Base-by-base conservation (phyloP, 2,888 invertebrate genomes). In the Drosophila paramelanica region DNA sequence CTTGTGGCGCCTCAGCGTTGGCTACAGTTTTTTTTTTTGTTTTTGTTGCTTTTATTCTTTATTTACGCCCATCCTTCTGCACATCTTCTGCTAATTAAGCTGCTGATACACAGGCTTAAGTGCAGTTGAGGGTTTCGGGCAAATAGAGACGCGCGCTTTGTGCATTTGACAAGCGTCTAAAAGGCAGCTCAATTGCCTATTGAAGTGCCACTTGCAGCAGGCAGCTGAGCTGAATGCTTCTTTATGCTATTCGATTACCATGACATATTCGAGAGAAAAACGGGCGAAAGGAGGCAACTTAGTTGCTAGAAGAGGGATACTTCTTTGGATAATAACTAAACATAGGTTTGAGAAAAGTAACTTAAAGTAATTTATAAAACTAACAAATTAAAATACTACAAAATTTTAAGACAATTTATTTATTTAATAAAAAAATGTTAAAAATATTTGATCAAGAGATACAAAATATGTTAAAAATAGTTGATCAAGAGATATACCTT, bases 151-250 rank as follows among this genome's bases (percentile, higher is more conserved):
- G 31, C 36, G 13, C 57, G 39, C 68, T 69, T 71, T 56, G 77
- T 83, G 82, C 86, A 59, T 61, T 69, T 85, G 82, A 85, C 86
- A 85, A 69, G 66, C 59, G 23, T 58, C 56, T 41, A 65, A 77
- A 60, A 65, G 77, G 56, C 66, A 69, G 60, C 66, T 73, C 73
- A 62, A 73, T 70, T 57, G 69, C 62, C 69, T 66, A 79, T 78
- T 75, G 78, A 76, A 69, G 62, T 78, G 86, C 67, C 82, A 81
- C 56, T 77, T 39, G 47, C 76, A 77, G 77, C 76, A 77, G 77
- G 47, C 62, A 45, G 55, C 57, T n/a, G 17, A 17, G 5, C 7
- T 43, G 43, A 71, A 58, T 55, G 55, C 23, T 56, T 41, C 55
- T 39, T 59, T 70, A n/a, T 51, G 43, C 53, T 14, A 10, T 42